Evolutionary conservation across 2,113 vertebrate species (phyloP), one percentile per base, ranked within the genome.

Genomic region (Leucosticte australis): DNA sequence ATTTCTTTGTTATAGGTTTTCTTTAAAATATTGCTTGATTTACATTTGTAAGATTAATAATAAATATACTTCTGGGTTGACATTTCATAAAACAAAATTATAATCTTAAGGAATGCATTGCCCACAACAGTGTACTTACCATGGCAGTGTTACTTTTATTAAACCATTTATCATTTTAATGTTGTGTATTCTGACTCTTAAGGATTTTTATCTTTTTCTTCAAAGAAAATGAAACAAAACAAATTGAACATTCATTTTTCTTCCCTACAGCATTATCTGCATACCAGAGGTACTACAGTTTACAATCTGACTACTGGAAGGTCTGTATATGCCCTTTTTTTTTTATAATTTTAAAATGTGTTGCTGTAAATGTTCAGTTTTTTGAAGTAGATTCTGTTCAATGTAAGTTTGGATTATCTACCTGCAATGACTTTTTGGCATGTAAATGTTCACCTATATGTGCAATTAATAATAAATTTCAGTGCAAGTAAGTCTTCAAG

Each of bases 271-370:
- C 99, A 98, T 99, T 99, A 99, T 99, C 99, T 98, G 99, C 99
- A 98, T 99, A 99, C 98, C 99, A 99, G 99, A 99, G 99, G 98
- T 99, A 99, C 99, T 99, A 99, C 99, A 99, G 98, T 99, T 99
- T 99, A 99, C 99, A 99, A 97, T 98, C 98, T 97, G 99, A 99
- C 98, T 99, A 99, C 99, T 99, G 99, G 99, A 99, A 99, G 99
- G 99, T 99, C 96, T 98, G 99, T 98, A 90, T 69, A 94, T 47
- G 46, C 85, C 95, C 4, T 17, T 77, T 50, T 39, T 31, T 37
- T n/a, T 18, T 28, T 26, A 12, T 12, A 19, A 20, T 62, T 62
- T 39, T 39, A 28, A 20, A 22, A n/a, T 4, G 2, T 31, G 17
- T 20, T 35, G 2, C 47, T 63, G 28, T 88, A 73, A 70, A 77